phyloP scores from a whole-genome alignment of 2,113 vertebrate genomes.

The Leucopsar rothschildi region DNA sequence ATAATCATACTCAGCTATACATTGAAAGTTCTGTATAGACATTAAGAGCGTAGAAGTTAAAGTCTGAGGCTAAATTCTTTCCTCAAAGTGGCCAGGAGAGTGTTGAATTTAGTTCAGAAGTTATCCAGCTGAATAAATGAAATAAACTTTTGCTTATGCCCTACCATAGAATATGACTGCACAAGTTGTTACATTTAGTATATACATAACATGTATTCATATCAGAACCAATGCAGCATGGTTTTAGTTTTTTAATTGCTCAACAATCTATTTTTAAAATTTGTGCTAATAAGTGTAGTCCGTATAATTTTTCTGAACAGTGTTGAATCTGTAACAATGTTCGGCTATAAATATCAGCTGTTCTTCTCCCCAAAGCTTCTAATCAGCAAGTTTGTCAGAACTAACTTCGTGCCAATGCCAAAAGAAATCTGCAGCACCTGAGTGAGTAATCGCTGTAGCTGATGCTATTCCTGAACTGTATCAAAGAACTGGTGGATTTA shows the following conservation, averaged over 20 bases:
- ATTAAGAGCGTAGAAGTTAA: background rate
- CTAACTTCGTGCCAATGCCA: background rate
- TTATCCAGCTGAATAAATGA: background rate
- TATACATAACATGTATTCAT: background rate
- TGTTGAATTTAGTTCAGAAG: background rate
- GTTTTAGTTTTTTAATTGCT: background rate
- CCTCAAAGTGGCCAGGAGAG: background rate
- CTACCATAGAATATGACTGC: background rate
- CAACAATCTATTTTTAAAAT: background rate
- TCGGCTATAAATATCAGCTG: background rate
- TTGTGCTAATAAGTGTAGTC: background rate
- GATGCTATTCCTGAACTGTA: background rate
- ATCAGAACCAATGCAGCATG: background rate
- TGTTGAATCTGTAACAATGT: background rate
- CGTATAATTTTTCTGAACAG: background rate
- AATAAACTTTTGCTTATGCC: background rate
- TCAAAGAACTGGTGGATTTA: background rate
- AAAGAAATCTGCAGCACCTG: background rate
- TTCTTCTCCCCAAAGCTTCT: background rate
- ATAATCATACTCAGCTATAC: background rate
- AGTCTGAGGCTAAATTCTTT: background rate
- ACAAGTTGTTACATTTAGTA: background rate
- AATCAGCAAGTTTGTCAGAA: background rate
- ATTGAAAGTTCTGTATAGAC: background rate
- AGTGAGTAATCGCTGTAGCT: background rate